A percentile compares a stretch with the other conserved stretches of the same genome.
These are phyloP conservation scores for Actinopyga echinites DNA, from an alignment of 53 echinoderm and acorn worm species.

Conservation along the genomic window DNA sequence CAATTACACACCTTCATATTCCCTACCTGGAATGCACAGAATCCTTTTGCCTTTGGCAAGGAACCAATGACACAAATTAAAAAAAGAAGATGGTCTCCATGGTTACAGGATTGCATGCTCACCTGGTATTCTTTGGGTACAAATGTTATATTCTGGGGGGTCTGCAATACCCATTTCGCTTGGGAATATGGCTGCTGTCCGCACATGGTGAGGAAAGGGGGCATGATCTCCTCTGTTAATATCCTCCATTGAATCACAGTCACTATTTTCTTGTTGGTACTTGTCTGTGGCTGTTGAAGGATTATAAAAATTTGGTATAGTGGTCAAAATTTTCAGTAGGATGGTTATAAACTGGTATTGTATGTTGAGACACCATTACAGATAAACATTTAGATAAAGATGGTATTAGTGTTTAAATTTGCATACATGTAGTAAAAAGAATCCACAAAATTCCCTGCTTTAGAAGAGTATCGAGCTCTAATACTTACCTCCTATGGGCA, in stretches of 20 bases:
- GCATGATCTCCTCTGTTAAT: conserved; percentile 11
- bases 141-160: conserved; percentile 45
- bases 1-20: too few relatives aligned
- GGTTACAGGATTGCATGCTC: background rate
- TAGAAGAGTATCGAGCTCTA: too few relatives aligned
- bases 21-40: too few relatives aligned
- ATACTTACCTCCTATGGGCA: too few relatives aligned
- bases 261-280: conserved; percentile 88
- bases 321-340: background rate
- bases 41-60: too few relatives aligned
- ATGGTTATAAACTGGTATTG: background rate
- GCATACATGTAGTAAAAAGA: too few relatives aligned
- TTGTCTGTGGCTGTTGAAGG: conserved; percentile 68
- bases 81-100: too few relatives aligned
- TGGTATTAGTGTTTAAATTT: too few relatives aligned
- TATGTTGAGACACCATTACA: background rate
- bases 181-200: conserved; percentile 75
- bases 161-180: conserved; percentile 67
- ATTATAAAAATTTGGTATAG: background rate
- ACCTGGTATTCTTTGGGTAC: conserved; percentile 26
- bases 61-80: too few relatives aligned
- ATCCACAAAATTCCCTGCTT: too few relatives aligned
- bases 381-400: background rate
- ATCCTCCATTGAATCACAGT: conserved; percentile 82
- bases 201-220: conserved; percentile 38